A percentile compares a stretch with the other conserved stretches of the same genome.
Evolutionary conservation across 2,888 invertebrate genomes (phyloP).

Genomic region (Diachrysia chrysitis): DNA sequence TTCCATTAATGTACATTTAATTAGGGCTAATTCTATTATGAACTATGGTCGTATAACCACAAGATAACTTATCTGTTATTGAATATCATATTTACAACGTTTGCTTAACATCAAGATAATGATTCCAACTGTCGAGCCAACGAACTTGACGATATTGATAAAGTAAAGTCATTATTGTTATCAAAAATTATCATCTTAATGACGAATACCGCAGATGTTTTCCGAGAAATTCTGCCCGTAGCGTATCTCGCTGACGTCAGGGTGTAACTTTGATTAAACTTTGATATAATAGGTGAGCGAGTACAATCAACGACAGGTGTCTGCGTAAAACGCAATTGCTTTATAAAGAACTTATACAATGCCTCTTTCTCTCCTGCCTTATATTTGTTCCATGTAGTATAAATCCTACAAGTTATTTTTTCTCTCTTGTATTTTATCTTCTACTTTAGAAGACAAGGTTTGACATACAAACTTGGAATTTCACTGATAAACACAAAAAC

Average conservation of each 20-base stretch:
- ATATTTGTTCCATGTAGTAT: no score
- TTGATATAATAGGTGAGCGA: constrained; percentile 18
- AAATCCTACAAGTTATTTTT: no score
- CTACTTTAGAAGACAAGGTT: no score
- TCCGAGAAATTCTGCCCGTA: constrained; percentile 63
- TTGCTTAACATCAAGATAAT: constrained; percentile 70
- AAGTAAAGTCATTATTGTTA: constrained; percentile 77
- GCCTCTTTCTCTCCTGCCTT: no score
- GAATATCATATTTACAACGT: constrained; percentile 48
- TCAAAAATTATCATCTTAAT: constrained; percentile 79
- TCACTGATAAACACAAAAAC: no score
- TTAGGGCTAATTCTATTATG: background rate
- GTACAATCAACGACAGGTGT: background rate
- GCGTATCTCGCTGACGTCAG: constrained; percentile 48
- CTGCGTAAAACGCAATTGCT: background rate
- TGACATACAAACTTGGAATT: no score
- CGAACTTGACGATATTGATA: constrained; percentile 74
- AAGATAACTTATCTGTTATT: constrained; percentile 39
- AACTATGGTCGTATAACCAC: constrained; percentile 31
- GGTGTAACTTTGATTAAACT: constrained; percentile 44
- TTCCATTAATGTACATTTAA: background rate
- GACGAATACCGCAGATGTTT: constrained; percentile 67
- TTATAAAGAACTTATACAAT: background rate
- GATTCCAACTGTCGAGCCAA: constrained; percentile 67
- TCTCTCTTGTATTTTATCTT: no score